Evolutionary conservation across 2,797 vertebrate species (phyloP).

Genomic region (Odontamblyopus rebecca): DNA sequence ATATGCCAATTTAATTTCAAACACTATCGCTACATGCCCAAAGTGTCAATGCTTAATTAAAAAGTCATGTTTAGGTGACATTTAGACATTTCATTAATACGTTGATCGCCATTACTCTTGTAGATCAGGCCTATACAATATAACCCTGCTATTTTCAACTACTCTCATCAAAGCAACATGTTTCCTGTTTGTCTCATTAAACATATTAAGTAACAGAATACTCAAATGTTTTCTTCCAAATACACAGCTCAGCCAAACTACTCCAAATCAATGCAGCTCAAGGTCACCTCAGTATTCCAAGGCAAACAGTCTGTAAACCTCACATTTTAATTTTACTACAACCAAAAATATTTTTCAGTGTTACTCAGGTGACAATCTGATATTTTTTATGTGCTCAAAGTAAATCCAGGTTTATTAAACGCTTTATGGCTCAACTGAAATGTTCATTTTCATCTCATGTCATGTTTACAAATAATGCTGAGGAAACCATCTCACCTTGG

Average conservation of each 20-base stretch:
- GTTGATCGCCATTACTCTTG: conserved; percentile 48
- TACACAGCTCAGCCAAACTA: conserved; percentile 37
- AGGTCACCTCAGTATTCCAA: conserved; percentile 64
- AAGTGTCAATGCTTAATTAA: conserved; percentile 57
- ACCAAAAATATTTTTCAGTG: too few species aligned
- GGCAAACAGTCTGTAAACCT: conserved; percentile 29
- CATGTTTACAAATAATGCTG: conserved; percentile 20
- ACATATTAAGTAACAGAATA: not conserved
- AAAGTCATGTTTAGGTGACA: conserved; percentile 55
- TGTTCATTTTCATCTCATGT: conserved; percentile 76
- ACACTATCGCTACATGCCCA: conserved; percentile 46
- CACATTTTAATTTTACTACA: conserved; percentile 5
- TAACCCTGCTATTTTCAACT: conserved; percentile 7
- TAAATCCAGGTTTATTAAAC: conserved; percentile 72
- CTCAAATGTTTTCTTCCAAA: conserved; percentile 19
- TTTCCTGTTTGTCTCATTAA: not conserved
- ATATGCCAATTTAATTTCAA: conserved; percentile 54
- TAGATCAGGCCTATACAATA: conserved; percentile 15
- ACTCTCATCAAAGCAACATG: not conserved
- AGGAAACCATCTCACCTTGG: conserved; percentile 86
- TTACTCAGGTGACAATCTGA: conserved; percentile 36
- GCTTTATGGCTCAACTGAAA: conserved; percentile 61
- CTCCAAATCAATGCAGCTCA: conserved; percentile 68
- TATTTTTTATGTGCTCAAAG: conserved; percentile 62
- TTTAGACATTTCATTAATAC: conserved; percentile 55